Conservation (phyloP, 2,797 vertebrate species). For the Lycodopsis pacificus region DNA sequence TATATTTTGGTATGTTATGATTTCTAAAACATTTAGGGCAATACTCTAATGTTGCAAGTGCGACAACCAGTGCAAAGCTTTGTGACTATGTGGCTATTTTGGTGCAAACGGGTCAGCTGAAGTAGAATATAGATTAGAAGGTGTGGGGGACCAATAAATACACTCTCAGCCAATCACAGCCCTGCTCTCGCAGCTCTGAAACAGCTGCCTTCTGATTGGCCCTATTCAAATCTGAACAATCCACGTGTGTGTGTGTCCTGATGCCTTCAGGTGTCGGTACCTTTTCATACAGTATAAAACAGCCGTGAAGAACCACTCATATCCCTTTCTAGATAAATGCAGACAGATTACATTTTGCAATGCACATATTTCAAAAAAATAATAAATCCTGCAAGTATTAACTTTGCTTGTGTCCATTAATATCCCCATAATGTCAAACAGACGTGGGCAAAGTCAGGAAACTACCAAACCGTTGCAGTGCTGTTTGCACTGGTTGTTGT, state of each 20-base stretch:
- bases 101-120: neutral
- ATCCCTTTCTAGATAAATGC: neutral
- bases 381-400: neutral
- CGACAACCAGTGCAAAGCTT: neutral
- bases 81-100: neutral
- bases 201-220: neutral
- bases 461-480: neutral
- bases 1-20: neutral
- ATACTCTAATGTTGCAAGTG: neutral
- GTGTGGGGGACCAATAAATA: neutral
- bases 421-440: neutral
- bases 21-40: neutral
- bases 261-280: neutral
- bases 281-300: neutral
- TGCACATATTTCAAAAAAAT: no score
- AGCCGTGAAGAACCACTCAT: neutral
- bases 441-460: neutral
- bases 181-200: neutral
- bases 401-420: neutral
- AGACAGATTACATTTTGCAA: neutral
- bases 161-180: conserved; percentile 11
- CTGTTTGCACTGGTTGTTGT: conserved; percentile 3
- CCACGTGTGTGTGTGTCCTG: neutral
- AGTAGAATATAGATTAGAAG: neutral
- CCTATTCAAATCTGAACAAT: neutral